Base-by-base conservation (phyloP, 2,113 vertebrate genomes). In the Channa argus region DNA sequence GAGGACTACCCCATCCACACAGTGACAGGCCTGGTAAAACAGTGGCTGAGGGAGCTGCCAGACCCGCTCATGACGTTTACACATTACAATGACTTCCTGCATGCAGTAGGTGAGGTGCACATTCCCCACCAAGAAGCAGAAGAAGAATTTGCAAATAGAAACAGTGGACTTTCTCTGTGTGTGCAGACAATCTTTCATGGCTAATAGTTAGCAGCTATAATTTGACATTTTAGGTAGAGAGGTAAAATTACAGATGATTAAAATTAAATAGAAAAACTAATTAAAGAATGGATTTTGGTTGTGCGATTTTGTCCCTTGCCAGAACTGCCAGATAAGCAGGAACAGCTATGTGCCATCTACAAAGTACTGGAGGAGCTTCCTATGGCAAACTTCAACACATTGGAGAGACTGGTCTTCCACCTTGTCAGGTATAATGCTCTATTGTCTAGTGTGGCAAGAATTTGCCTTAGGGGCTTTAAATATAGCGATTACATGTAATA, bases 1-100 rank as follows among this genome's bases (percentile, higher is more conserved):
- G 98, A 99, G 65, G 96, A 96, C 74, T 98, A 97, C 78, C 97
- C 97, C 74, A 97, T 98, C 83, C 98, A 99, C 61, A 96, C 97
- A 0, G 96, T 99, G 71, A 97, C 98, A 0, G 98, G 98, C 0
- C 94, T 99, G 84, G 93, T 99, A 5, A 99, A 99, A 80, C 98
- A 98, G 79, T 99, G 98, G 98, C 84, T 99, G 2, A 91, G 98
- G 47, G 98, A 99, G 68, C 83, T 99, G 12, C 97, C 98, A 0
- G 98, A 99, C 50, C 98, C 98, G 0, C 94, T 99, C 2, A 97
- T 99, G 97, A 98, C 97, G 3, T 99, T 98, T 3, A 95, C 91
- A 0, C 96, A 96, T 88, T 99, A 99, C 71, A 94, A 80, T 0
- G 97, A 99, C 76, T 99, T 99, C 82, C 96, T 99, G 47, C 95